Evolutionary conservation across 2,888 invertebrate species (phyloP).

Genomic region (Choristoneura rosaceana): DNA sequence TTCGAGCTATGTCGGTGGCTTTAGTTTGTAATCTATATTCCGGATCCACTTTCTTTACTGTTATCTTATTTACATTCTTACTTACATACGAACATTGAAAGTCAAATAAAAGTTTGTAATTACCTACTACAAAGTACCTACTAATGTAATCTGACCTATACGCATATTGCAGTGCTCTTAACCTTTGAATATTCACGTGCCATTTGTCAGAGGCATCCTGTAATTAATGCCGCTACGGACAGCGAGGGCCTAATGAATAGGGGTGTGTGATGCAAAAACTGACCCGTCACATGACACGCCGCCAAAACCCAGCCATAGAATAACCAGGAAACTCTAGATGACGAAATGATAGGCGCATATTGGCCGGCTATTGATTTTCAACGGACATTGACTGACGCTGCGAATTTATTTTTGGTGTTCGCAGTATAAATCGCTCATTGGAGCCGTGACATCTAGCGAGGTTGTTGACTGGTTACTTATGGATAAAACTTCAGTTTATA

Average conservation of each 20-base stretch:
- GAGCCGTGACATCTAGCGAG: not conserved
- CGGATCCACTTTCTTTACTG: too few relatives aligned
- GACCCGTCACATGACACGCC: slow-evolving; percentile 70
- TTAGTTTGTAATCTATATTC: too few relatives aligned
- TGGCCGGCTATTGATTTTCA: slow-evolving; percentile 75
- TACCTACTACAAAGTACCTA: not conserved
- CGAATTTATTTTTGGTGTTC: slow-evolving; percentile 57
- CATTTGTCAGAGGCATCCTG: slow-evolving; percentile 71
- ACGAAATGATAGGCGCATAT: slow-evolving; percentile 80
- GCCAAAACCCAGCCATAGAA: slow-evolving; percentile 49
- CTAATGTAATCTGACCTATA: slow-evolving; percentile 24
- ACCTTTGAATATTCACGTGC: slow-evolving; percentile 56
- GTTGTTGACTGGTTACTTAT: slow-evolving; percentile 4
- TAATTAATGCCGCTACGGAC: slow-evolving; percentile 79
- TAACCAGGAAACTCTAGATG: slow-evolving; percentile 71
- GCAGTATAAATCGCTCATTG: slow-evolving; percentile 46
- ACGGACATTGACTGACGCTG: slow-evolving; percentile 62
- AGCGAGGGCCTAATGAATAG: slow-evolving; percentile 77
- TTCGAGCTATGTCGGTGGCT: too few relatives aligned
- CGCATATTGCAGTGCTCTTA: slow-evolving; percentile 28
- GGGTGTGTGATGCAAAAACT: slow-evolving; percentile 78
- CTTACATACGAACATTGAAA: too few relatives aligned
- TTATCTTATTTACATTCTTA: too few relatives aligned
- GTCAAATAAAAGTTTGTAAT: too few relatives aligned
- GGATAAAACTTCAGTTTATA: not conserved